Percentiles rank a stretch among this genome's conserved stretches.
Evolutionary conservation across 2,113 vertebrate species (phyloP).

Genomic region (Thamnophis sirtalis): DNA sequence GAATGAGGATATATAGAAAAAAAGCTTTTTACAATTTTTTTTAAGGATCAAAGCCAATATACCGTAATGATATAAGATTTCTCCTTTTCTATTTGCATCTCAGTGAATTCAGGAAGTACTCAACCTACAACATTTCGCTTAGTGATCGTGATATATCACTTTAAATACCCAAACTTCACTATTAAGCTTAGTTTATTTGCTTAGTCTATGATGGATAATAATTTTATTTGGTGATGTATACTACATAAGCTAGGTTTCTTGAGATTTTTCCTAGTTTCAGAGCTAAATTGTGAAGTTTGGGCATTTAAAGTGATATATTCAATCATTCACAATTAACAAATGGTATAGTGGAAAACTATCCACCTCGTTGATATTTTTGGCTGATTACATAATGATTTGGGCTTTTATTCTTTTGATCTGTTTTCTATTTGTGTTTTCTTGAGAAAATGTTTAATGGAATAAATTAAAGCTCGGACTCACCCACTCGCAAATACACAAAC

Average conservation of each 20-base stretch:
- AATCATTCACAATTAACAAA: not conserved
- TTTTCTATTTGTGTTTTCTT: not conserved
- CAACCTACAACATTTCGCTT: no score
- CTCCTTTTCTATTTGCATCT: not conserved
- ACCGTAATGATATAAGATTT: not conserved
- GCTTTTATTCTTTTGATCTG: not conserved
- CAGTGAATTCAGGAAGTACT: not conserved
- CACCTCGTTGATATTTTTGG: not conserved
- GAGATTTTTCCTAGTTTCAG: not conserved
- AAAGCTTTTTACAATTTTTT: not conserved
- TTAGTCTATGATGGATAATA: not conserved
- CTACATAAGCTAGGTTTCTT: not conserved
- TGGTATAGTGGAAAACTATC: not conserved
- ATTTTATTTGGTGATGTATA: not conserved
- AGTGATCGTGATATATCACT: not conserved
- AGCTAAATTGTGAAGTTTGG: not conserved
- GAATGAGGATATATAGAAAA: not conserved
- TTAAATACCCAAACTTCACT: not conserved
- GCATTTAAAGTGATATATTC: not conserved
- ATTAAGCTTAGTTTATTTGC: not conserved
- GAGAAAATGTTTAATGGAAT: not conserved
- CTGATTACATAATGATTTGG: not conserved
- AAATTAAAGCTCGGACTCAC: not conserved
- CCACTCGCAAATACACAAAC: not conserved
- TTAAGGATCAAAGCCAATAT: not conserved